Percentiles rank a stretch among this genome's conserved stretches.
Evolutionary conservation across 2,113 vertebrate genomes (phyloP).

Genomic region (Pipra filicauda): DNA sequence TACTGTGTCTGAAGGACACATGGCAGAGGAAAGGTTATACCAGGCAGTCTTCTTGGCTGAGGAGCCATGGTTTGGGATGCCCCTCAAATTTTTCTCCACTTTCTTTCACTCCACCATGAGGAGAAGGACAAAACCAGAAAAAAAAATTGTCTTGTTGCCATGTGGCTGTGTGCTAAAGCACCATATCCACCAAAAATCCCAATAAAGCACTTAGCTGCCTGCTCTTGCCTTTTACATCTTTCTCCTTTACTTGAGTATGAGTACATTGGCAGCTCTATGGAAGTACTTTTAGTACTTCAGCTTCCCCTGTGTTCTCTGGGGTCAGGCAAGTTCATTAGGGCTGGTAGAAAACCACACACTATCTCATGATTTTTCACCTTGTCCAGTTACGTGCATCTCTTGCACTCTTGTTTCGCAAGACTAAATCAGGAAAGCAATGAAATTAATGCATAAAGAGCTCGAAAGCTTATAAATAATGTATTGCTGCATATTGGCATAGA

Average conservation of each 20-base stretch:
- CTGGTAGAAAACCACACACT: background rate
- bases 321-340: background rate
- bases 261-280: background rate
- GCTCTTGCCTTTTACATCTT: background rate
- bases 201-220: background rate
- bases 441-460: background rate
- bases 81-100: background rate
- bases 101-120: background rate
- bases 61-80: background rate
- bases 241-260: background rate
- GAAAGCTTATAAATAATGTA: background rate
- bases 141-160: background rate
- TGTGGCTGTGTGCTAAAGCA: background rate
- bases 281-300: background rate
- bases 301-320: background rate
- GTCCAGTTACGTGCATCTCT: background rate
- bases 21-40: background rate
- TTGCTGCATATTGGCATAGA: background rate
- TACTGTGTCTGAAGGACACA: background rate
- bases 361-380: background rate
- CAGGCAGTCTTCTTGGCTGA: background rate
- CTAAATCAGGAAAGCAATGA: background rate
- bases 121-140: background rate
- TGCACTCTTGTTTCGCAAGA: background rate
- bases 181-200: background rate